phyloP scores from a whole-genome alignment of 2,888 invertebrate genomes.

The Scelioninae gen. 1 region DNA sequence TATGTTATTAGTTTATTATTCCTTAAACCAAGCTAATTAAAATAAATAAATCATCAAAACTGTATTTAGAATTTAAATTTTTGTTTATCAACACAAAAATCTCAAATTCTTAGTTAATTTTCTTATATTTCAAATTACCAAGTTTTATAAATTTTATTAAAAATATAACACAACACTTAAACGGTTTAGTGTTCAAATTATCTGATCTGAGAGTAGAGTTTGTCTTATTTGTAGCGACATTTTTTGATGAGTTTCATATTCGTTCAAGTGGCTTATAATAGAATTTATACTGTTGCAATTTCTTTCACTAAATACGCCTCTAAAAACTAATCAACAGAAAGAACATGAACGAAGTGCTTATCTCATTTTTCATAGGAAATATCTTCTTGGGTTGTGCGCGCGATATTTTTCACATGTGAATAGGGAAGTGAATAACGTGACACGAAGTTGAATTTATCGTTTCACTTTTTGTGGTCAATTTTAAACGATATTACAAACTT shows the following conservation, averaged over 20 bases:
- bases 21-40: no score
- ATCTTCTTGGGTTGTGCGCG: slow-evolving; percentile 14
- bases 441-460: slow-evolving; percentile 16
- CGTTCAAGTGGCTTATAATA: slow-evolving; percentile 23
- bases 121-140: no score
- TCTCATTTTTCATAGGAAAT: slow-evolving; percentile 27
- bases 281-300: slow-evolving; percentile 31
- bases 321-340: slow-evolving; percentile 44
- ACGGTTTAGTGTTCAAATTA: background rate
- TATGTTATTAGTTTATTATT: no score
- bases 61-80: no score
- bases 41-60: no score
- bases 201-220: background rate
- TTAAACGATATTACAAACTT: slow-evolving; percentile 3
- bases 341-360: slow-evolving; percentile 23
- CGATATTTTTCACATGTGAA: slow-evolving; percentile 34
- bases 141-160: no score
- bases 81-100: no score
- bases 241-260: slow-evolving; percentile 25
- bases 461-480: slow-evolving; percentile 12
- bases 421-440: slow-evolving; percentile 32
- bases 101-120: no score
- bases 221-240: background rate
- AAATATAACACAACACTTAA: no score
- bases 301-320: slow-evolving; percentile 25